These are phyloP conservation scores for Heliconius nattereri DNA, from an alignment of 1,140 invertebrate species.

Conservation along the genomic window DNA sequence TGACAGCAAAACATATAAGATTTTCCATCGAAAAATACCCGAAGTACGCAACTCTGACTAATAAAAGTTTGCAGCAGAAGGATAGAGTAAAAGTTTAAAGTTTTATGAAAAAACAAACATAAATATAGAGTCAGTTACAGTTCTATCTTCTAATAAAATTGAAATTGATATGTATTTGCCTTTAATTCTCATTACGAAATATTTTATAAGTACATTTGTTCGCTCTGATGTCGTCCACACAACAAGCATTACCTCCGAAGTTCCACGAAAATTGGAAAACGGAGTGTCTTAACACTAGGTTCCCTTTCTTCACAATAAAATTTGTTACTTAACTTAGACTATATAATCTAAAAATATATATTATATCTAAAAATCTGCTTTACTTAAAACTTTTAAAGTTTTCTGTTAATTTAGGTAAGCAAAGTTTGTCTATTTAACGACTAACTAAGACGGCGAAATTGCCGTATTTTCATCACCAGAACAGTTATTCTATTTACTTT, in stretches of 20 bases:
- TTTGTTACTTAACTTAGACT: no score
- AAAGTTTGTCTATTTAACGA: no score
- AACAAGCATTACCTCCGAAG: no score
- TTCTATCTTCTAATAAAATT: background rate
- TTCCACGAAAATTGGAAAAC: background rate
- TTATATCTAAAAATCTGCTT: no score
- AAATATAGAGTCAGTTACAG: background rate
- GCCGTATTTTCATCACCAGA: background rate
- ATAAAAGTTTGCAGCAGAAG: background rate
- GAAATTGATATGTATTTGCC: no score
- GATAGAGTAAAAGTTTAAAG: background rate
- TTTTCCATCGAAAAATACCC: conserved; percentile 28
- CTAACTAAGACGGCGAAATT: no score
- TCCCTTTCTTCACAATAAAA: background rate
- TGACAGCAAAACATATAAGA: conserved; percentile 22
- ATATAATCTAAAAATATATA: no score
- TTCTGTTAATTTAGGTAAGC: no score
- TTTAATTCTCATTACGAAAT: no score
- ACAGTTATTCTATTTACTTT: background rate
- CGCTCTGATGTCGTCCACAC: no score
- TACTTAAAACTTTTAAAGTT: no score
- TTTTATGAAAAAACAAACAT: background rate
- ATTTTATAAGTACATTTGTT: no score
- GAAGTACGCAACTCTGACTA: conserved; percentile 21
- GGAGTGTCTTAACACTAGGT: background rate